Evolutionary conservation across 2,888 invertebrate species (phyloP).

Genomic region (Conops quadrifasciatus): DNA sequence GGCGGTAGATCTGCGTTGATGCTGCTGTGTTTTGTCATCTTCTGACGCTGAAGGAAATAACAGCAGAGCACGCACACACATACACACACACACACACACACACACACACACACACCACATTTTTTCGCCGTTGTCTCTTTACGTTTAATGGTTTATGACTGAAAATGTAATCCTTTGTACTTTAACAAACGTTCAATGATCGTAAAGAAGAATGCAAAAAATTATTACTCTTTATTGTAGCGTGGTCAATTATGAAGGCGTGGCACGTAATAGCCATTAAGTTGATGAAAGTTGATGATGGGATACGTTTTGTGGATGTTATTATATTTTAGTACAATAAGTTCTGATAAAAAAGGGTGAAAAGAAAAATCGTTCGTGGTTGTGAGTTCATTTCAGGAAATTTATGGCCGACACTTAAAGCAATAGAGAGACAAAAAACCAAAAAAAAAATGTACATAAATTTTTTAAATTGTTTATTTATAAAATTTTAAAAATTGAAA

Average conservation of each 20-base stretch:
- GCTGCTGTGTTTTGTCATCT: no score
- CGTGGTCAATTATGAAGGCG: neutral
- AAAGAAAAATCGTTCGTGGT: neutral
- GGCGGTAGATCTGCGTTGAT: no score
- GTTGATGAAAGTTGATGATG: neutral
- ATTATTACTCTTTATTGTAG: neutral
- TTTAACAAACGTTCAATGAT: conserved; percentile 19
- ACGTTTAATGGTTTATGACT: neutral
- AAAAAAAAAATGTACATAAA: no score
- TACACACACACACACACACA: neutral
- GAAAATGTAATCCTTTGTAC: no score
- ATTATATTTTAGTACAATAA: no score
- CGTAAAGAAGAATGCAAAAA: conserved; percentile 4
- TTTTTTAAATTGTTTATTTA: no score
- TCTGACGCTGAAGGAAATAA: no score
- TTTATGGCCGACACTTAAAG: neutral
- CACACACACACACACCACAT: no score
- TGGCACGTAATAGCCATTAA: conserved; percentile 5
- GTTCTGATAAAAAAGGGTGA: neutral
- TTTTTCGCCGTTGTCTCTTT: no score
- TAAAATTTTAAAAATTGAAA: no score
- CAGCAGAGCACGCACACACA: neutral
- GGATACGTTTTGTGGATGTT: no score
- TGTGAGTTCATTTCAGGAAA: neutral
- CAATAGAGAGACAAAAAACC: no score